Percentiles rank a stretch among this genome's conserved stretches.
These are phyloP conservation scores for Oedothorax gibbosus DNA, from an alignment of 1,140 invertebrate genomes.

Conservation along the genomic window DNA sequence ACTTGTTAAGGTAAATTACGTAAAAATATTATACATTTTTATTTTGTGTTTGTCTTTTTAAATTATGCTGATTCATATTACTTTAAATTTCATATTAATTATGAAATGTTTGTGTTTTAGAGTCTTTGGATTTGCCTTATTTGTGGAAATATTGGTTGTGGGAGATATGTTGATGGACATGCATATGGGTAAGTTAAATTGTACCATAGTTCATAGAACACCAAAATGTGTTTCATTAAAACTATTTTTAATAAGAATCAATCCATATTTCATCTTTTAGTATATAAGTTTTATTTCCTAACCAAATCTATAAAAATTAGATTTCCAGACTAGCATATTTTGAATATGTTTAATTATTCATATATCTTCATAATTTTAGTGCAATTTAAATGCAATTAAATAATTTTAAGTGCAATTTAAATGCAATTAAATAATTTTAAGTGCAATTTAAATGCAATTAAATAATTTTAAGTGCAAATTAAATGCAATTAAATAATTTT, in stretches of 20 bases:
- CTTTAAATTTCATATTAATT: too few species aligned
- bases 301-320: too few species aligned
- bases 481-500: not conserved
- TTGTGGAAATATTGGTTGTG: slow-evolving; percentile 98
- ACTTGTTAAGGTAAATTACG: too few species aligned
- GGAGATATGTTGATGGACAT: slow-evolving; percentile 81
- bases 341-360: not conserved
- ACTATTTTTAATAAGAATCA: too few species aligned
- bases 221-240: not conserved
- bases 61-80: too few species aligned
- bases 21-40: too few species aligned
- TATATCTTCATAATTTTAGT: not conserved
- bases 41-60: too few species aligned
- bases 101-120: slow-evolving; percentile 67
- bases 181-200: slow-evolving; percentile 73
- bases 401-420: not conserved
- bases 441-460: not conserved
- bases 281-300: too few species aligned
- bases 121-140: slow-evolving; percentile 99
- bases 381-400: not conserved
- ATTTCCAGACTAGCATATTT: too few species aligned
- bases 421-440: not conserved
- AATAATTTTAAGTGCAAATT: not conserved
- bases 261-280: too few species aligned
- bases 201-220: not conserved